phyloP scores from a whole-genome alignment of 2,797 vertebrate species.

The Arnoldichthys spilopterus region DNA sequence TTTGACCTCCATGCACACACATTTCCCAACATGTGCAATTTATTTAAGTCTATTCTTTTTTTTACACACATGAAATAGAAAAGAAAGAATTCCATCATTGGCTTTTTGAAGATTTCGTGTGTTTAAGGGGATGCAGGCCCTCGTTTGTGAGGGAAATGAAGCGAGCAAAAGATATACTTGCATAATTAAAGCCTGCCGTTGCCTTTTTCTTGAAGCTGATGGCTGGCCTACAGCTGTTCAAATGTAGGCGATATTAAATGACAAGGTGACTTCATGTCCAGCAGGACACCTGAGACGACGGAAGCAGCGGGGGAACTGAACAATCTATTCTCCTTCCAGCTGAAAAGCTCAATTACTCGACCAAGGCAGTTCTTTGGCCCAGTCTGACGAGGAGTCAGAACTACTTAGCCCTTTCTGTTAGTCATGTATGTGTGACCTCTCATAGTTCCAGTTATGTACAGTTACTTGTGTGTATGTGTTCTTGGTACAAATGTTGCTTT shows the following conservation, averaged over 20 bases:
- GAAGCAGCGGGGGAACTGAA: conserved; percentile 57
- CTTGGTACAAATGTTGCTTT: neutral
- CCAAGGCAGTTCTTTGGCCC: conserved; percentile 54
- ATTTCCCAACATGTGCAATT: conserved; percentile 79
- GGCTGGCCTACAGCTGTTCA: conserved; percentile 69
- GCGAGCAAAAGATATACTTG: conserved; percentile 39
- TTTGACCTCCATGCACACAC: conserved; percentile 73
- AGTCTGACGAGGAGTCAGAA: conserved; percentile 48
- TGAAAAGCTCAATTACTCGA: conserved; percentile 67
- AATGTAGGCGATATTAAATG: conserved; percentile 70
- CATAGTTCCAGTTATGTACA: conserved; percentile 62
- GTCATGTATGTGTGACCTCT: neutral
- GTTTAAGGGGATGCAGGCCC: conserved; percentile 31
- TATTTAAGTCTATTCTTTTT: conserved; percentile 65
- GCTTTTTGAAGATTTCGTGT: conserved; percentile 36
- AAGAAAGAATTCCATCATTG: conserved; percentile 45
- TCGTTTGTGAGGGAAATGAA: conserved; percentile 41
- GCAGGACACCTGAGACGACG: conserved; percentile 72
- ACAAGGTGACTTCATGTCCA: conserved; percentile 76
- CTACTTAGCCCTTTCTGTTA: conserved; percentile 57
- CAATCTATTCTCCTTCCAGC: conserved; percentile 69
- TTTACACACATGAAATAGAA: conserved; percentile 29
- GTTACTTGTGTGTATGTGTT: conserved; percentile 38
- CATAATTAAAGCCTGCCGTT: conserved; percentile 33
- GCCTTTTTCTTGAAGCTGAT: conserved; percentile 18